A percentile compares a stretch with the other conserved stretches of the same genome.
These are phyloP conservation scores for Lampris incognitus DNA, from an alignment of 2,113 vertebrate genomes.

Conservation along the genomic window DNA sequence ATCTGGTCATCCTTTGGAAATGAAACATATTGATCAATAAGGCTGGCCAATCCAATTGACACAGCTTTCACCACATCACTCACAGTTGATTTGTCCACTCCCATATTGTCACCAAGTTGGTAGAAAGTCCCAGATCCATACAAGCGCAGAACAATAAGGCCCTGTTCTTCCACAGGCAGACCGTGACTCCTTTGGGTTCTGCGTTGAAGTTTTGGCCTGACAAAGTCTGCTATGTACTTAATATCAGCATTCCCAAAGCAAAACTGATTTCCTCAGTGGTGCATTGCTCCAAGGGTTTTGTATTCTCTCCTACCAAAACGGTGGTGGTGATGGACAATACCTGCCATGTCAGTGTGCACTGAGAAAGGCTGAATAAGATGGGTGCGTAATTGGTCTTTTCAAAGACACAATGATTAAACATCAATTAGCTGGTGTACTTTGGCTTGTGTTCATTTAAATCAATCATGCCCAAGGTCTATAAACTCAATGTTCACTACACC, in stretches of 20 bases:
- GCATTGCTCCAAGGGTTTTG: conserved; percentile 25
- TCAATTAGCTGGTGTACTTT: background rate
- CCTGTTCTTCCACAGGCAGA: conserved; percentile 44
- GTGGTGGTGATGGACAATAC: conserved; percentile 13
- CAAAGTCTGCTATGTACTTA: conserved; percentile 23
- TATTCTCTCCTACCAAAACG: conserved; percentile 17
- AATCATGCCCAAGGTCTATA: background rate
- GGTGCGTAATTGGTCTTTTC: background rate
- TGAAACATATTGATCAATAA: conserved; percentile 42
- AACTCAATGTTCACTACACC: conserved; percentile 12
- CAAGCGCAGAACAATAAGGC: conserved; percentile 20
- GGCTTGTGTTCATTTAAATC: background rate
- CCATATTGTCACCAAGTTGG: conserved; percentile 28
- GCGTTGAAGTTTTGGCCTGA: conserved; percentile 31
- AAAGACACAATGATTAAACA: background rate
- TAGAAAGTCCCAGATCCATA: conserved; percentile 46
- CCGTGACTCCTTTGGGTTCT: conserved; percentile 33
- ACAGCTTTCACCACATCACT: conserved; percentile 30
- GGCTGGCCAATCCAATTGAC: conserved; percentile 26
- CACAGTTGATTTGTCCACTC: conserved; percentile 36
- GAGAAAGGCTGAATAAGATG: background rate
- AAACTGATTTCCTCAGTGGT: conserved; percentile 28
- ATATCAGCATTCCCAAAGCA: conserved; percentile 31
- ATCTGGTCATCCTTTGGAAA: conserved; percentile 41
- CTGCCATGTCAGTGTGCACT: conserved; percentile 8